These are phyloP conservation scores for Yponomeuta evonymella DNA, from an alignment of 2,888 invertebrate species.

Conservation along the genomic window DNA sequence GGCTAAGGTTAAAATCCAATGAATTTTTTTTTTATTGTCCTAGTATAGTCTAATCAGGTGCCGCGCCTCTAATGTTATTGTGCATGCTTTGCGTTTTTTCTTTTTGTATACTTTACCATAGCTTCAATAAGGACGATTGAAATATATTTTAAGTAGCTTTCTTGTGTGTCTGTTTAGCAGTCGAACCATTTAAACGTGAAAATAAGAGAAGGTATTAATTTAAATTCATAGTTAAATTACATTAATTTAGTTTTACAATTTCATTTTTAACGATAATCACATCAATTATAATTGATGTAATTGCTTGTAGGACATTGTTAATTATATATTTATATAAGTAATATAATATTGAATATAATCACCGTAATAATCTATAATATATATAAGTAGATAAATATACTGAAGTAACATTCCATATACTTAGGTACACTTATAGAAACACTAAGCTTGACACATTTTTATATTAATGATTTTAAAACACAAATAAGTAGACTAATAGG, in stretches of 20 bases:
- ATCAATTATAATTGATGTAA: conserved; percentile 3
- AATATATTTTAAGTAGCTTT: not conserved
- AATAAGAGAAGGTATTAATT: not conserved
- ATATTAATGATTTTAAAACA: conserved; percentile 29
- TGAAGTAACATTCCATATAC: conserved; percentile 41
- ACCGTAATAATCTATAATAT: too few species aligned
- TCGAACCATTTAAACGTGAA: conserved; percentile 6
- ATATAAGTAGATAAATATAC: not conserved
- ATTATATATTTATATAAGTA: not conserved
- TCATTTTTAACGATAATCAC: not conserved
- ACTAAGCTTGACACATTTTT: conserved; percentile 48
- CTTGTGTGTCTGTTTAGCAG: not conserved
- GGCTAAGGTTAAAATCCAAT: conserved; percentile 48
- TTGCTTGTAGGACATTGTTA: not conserved
- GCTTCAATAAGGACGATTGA: too few species aligned
- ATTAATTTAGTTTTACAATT: conserved; percentile 1
- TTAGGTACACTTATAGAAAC: conserved; percentile 34
- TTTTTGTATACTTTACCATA: not conserved
- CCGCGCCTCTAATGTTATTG: conserved; percentile 48
- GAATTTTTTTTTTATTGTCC: conserved; percentile 59
- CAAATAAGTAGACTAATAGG: conserved; percentile 49
- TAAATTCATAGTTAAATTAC: not conserved
- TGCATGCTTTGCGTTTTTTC: conserved; percentile 27
- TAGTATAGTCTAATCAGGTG: conserved; percentile 65
- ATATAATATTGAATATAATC: not conserved